Percentiles rank a stretch among this genome's conserved stretches.
Evolutionary conservation across 2,888 invertebrate genomes (phyloP).

Genomic region (Diaperis boleti): DNA sequence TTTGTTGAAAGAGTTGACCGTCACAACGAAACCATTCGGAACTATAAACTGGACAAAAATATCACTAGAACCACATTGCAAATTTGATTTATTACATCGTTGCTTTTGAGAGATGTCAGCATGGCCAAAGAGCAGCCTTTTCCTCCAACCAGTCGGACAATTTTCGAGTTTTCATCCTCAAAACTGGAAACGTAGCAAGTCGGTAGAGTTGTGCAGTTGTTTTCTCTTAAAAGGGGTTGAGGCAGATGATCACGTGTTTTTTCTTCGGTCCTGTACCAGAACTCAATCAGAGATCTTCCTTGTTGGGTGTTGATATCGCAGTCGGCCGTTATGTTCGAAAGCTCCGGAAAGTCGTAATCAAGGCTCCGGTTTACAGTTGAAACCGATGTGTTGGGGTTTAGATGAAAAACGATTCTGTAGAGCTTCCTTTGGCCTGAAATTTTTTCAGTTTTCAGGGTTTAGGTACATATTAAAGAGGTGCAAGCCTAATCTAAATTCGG

Average conservation of each 20-base stretch:
- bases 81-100: slow-evolving; percentile 23
- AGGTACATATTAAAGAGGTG: too few species aligned
- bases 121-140: slow-evolving; percentile 83
- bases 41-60: slow-evolving; percentile 73
- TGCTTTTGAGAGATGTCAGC: slow-evolving; percentile 66
- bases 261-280: slow-evolving; percentile 61
- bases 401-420: slow-evolving; percentile 54
- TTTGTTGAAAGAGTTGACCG: slow-evolving; percentile 71
- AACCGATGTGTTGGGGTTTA: slow-evolving; percentile 42
- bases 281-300: slow-evolving; percentile 63
- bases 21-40: slow-evolving; percentile 80
- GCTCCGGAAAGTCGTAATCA: slow-evolving; percentile 43
- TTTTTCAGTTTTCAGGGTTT: too few species aligned
- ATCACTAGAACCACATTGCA: too few species aligned
- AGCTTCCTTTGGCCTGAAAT: too few species aligned
- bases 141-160: slow-evolving; percentile 76
- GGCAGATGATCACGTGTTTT: slow-evolving; percentile 36
- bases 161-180: slow-evolving; percentile 67
- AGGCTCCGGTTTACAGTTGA: slow-evolving; percentile 28
- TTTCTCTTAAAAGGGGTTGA: slow-evolving; percentile 47
- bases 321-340: slow-evolving; percentile 51
- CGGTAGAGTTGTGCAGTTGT: slow-evolving; percentile 44
- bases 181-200: slow-evolving; percentile 60
- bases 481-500: too few species aligned
- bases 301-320: slow-evolving; percentile 60